Evolutionary conservation across 2,888 invertebrate species (phyloP).

Genomic region (Agrochola circellaris): DNA sequence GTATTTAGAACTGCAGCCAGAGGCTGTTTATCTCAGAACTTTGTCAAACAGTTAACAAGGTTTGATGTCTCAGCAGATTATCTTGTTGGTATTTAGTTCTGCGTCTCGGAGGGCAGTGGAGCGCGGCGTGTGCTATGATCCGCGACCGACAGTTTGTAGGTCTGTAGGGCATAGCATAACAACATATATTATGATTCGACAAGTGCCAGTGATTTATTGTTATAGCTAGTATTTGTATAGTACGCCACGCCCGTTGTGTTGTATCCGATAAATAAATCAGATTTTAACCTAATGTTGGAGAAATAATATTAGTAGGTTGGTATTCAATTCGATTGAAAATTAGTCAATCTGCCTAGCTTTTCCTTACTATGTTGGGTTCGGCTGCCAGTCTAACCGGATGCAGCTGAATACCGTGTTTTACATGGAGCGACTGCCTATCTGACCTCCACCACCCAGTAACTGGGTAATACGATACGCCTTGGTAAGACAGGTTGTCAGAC

Average conservation of each 20-base stretch:
- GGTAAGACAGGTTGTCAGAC: no score
- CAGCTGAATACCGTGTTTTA: no score
- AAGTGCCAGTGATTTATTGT: constrained; percentile 67
- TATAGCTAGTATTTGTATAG: constrained; percentile 38
- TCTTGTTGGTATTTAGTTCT: constrained; percentile 44
- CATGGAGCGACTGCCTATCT: no score
- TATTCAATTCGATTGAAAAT: not conserved
- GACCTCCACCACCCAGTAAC: no score
- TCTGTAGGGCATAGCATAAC: constrained; percentile 61
- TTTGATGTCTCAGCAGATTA: constrained; percentile 55
- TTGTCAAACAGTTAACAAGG: constrained; percentile 34
- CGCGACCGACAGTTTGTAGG: constrained; percentile 62
- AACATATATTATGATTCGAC: constrained; percentile 63
- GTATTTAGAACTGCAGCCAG: constrained; percentile 3
- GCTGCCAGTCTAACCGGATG: no score
- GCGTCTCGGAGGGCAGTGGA: constrained; percentile 45
- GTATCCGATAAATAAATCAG: constrained; percentile 13
- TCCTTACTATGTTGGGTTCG: no score
- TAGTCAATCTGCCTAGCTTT: no score
- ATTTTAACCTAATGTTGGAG: not conserved
- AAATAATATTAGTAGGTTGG: not conserved
- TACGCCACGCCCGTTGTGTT: constrained; percentile 37
- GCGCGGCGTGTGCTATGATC: constrained; percentile 62
- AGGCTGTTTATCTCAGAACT: constrained; percentile 42
- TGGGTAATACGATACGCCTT: no score